Conservation (phyloP, 2,113 vertebrate species). For the Daubentonia madagascariensis region DNA sequence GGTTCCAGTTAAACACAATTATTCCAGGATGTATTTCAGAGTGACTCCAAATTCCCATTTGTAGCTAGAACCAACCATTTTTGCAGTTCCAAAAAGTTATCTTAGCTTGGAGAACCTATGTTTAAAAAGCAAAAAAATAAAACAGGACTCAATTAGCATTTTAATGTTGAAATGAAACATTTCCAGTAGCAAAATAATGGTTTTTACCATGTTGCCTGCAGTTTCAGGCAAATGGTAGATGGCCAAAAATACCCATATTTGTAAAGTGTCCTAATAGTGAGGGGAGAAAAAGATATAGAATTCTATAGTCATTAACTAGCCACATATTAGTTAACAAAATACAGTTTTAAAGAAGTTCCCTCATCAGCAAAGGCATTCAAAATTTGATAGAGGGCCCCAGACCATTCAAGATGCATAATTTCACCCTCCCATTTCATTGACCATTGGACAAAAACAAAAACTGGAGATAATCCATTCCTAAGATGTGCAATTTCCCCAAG, state of each 20-base stretch:
- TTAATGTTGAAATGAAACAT: slow-evolving; percentile 58
- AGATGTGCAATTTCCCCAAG: background rate
- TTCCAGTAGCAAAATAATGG: slow-evolving; percentile 47
- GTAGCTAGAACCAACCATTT: slow-evolving; percentile 77
- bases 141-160: slow-evolving; percentile 72
- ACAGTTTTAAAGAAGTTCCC: background rate
- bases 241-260: background rate
- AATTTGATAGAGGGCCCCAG: background rate
- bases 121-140: slow-evolving; percentile 69
- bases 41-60: slow-evolving; percentile 82
- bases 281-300: background rate
- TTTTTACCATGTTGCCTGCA: slow-evolving; percentile 64
- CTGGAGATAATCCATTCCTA: background rate
- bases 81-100: slow-evolving; percentile 78
- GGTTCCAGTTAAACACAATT: slow-evolving; percentile 83
- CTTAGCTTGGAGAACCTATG: slow-evolving; percentile 77
- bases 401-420: background rate
- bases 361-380: background rate
- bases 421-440: background rate
- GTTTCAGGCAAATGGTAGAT: background rate
- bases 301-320: background rate
- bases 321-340: background rate
- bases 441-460: background rate
- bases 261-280: background rate
- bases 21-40: slow-evolving; percentile 80